Evolutionary conservation across 1,140 invertebrate genomes (phyloP).

Genomic region (Tetramorium parvispinum): DNA sequence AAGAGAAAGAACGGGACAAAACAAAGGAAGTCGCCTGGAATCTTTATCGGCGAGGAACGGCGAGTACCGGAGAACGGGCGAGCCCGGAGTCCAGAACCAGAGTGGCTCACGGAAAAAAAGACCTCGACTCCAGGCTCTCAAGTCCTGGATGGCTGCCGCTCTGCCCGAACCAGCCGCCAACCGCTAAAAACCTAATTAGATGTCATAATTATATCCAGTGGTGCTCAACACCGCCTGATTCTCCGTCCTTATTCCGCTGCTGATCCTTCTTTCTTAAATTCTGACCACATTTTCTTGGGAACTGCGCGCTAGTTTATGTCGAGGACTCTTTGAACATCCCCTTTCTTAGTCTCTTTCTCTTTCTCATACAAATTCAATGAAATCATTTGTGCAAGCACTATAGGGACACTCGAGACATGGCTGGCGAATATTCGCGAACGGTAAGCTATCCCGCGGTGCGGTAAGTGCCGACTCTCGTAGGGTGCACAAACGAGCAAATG

Average conservation of each 20-base stretch:
- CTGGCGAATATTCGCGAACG: constrained; percentile 26
- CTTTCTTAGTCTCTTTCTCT: not conserved
- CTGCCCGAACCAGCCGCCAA: constrained; percentile 76
- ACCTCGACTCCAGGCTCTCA: constrained; percentile 74
- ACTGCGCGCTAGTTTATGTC: not conserved
- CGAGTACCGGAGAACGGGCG: constrained; percentile 32
- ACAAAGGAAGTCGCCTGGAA: constrained; percentile 77
- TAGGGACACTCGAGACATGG: constrained; percentile 22
- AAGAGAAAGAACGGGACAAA: constrained; percentile 73
- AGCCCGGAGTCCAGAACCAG: constrained; percentile 62
- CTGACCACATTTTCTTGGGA: not conserved
- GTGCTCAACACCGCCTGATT: constrained; percentile 72
- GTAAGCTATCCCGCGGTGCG: constrained; percentile 34
- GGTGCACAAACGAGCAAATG: constrained; percentile 4
- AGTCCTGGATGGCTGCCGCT: constrained; percentile 70
- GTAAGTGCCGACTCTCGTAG: constrained; percentile 12
- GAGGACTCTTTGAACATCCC: not conserved
- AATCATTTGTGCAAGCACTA: constrained; percentile 30
- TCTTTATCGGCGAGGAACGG: constrained; percentile 72
- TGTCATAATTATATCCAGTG: constrained; percentile 85
- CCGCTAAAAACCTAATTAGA: constrained; percentile 85
- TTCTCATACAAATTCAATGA: not conserved
- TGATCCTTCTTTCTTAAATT: not conserved
- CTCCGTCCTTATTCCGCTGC: not conserved
- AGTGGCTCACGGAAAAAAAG: constrained; percentile 76